Conservation (phyloP, 2,797 vertebrate species). For the Tragelaphus oryx region DNA sequence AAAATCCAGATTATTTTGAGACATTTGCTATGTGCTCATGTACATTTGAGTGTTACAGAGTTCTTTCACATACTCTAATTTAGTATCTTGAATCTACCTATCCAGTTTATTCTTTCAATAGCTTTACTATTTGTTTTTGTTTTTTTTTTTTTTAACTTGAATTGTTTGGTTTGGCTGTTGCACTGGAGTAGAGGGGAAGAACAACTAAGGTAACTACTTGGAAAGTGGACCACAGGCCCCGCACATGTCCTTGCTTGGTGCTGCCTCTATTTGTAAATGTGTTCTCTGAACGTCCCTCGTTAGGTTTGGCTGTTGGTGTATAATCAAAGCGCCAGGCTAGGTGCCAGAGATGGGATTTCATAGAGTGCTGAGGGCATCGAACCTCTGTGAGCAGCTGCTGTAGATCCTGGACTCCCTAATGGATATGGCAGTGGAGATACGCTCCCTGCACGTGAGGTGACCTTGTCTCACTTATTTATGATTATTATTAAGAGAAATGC, state of each 20-base stretch:
- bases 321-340: constrained; percentile 35
- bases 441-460: constrained; percentile 80
- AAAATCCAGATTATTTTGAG: too few species aligned
- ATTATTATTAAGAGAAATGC: constrained; percentile 82
- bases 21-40: fast-evolving
- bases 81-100: neutral
- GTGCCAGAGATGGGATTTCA: constrained; percentile 61
- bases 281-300: neutral
- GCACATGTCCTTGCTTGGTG: neutral
- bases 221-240: neutral
- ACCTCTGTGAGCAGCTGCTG: constrained; percentile 60
- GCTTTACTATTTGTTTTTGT: neutral
- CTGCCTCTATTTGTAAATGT: fast-evolving
- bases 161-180: neutral
- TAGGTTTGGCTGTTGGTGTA: neutral
- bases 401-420: constrained; percentile 68
- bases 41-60: neutral
- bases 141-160: neutral
- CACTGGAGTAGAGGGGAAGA: neutral
- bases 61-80: fast-evolving
- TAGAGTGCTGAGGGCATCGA: constrained; percentile 52
- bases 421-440: constrained; percentile 71
- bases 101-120: neutral
- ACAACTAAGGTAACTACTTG: neutral
- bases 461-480: constrained; percentile 83